Evolutionary conservation across 2,113 vertebrate genomes (phyloP).

Genomic region (Ceyx margarethae): DNA sequence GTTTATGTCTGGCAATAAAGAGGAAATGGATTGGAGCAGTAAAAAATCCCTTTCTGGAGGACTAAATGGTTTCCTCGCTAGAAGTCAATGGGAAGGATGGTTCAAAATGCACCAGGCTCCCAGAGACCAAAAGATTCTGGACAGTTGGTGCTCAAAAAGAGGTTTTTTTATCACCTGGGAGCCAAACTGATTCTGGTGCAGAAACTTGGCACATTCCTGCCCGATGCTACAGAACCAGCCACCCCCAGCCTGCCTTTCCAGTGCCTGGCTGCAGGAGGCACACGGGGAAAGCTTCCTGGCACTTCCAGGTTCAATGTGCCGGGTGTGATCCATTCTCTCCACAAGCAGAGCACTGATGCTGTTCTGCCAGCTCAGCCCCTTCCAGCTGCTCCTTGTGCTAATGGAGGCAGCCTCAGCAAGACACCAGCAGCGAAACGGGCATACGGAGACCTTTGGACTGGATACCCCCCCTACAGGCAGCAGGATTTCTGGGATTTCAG

Average conservation of each 20-base stretch:
- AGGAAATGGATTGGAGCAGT: neutral
- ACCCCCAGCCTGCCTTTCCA: neutral
- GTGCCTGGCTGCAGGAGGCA: neutral
- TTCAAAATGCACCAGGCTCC: neutral
- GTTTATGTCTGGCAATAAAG: neutral
- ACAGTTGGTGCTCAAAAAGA: neutral
- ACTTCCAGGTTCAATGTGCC: neutral
- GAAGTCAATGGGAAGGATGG: neutral
- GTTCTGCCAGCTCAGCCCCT: neutral
- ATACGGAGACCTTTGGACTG: neutral
- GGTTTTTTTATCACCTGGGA: neutral
- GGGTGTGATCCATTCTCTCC: neutral
- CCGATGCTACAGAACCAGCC: neutral
- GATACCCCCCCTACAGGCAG: neutral
- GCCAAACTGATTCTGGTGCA: neutral
- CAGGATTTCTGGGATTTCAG: neutral
- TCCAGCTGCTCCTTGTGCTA: neutral
- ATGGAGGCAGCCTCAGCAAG: neutral
- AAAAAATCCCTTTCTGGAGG: neutral
- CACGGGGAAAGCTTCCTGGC: neutral
- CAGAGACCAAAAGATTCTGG: neutral
- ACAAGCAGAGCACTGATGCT: fast-evolving
- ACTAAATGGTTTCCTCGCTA: neutral
- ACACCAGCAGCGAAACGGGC: neutral
- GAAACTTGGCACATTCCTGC: neutral